A percentile compares a stretch with the other conserved stretches of the same genome.
Evolutionary conservation across 1,140 invertebrate genomes (phyloP).

Genomic region (Drosophila sulfurigaster): DNA sequence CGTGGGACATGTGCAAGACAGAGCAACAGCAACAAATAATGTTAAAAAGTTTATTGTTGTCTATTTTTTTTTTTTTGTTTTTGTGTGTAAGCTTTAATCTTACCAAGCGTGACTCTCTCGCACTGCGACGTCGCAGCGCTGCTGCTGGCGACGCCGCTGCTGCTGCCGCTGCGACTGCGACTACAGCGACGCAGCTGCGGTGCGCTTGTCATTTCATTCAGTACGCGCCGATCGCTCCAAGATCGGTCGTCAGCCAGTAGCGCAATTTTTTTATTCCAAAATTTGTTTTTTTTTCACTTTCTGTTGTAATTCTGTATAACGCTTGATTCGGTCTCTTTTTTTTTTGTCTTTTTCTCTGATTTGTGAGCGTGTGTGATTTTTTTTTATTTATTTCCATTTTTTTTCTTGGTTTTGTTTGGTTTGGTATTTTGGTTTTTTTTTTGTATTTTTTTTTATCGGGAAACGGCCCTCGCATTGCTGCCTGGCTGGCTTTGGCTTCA

Average conservation of each 20-base stretch:
- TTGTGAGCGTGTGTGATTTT: constrained; percentile 18
- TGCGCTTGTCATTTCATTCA: constrained; percentile 71
- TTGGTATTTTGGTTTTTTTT: constrained; percentile 10
- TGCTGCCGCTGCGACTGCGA: constrained; percentile 27
- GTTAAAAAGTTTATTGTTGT: constrained; percentile 16
- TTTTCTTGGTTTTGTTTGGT: constrained; percentile 19
- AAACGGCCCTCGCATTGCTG: constrained; percentile 55
- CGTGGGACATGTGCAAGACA: not conserved
- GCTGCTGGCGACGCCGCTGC: constrained; percentile 13
- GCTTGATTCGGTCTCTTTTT: constrained; percentile 59
- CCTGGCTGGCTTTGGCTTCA: constrained; percentile 49
- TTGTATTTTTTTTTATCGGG: constrained; percentile 50
- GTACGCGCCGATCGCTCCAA: constrained; percentile 74
- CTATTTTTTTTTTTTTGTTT: not conserved
- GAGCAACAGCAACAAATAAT: not conserved
- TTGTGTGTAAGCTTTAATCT: constrained; percentile 8
- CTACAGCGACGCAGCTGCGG: constrained; percentile 47
- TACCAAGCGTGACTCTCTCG: constrained; percentile 48
- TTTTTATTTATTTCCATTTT: constrained; percentile 20
- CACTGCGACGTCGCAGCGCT: constrained; percentile 14
- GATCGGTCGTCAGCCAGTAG: constrained; percentile 73
- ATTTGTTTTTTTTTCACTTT: constrained; percentile 59
- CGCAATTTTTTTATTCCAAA: constrained; percentile 60
- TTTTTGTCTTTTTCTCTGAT: constrained; percentile 35
- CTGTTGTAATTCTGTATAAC: constrained; percentile 60